Conservation (phyloP, 2,113 vertebrate species). For the Cariama cristata region DNA sequence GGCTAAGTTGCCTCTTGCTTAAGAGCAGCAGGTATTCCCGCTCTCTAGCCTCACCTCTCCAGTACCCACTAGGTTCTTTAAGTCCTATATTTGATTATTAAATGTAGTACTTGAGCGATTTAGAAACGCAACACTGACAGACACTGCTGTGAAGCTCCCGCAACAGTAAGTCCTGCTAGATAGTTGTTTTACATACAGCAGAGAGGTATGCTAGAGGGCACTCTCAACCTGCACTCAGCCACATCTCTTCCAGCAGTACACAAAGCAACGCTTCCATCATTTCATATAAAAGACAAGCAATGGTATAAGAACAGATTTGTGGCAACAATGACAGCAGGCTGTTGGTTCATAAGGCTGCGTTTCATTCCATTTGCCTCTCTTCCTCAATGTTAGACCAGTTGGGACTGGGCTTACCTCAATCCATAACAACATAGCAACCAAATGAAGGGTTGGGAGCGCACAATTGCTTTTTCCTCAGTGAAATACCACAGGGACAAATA, state of each 20-base stretch:
- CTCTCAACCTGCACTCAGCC: background rate
- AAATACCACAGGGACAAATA: background rate
- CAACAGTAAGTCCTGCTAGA: background rate
- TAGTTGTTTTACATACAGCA: background rate
- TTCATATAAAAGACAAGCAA: background rate
- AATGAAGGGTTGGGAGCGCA: background rate
- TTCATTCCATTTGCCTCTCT: background rate
- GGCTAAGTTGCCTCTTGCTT: background rate
- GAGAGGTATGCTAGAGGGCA: background rate
- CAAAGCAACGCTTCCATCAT: background rate
- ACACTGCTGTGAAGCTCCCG: background rate
- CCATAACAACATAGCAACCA: background rate
- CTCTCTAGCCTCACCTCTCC: background rate
- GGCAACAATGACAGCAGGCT: background rate
- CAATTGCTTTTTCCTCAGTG: background rate
- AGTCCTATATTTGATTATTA: fast-evolving
- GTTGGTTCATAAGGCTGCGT: fast-evolving
- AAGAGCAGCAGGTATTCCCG: background rate
- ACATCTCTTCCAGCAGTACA: background rate
- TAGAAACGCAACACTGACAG: background rate
- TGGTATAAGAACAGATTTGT: background rate
- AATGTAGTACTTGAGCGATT: background rate
- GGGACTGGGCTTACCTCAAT: background rate
- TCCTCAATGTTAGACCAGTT: background rate
- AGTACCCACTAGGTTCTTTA: background rate